Percentiles rank a stretch among this genome's conserved stretches.
These are phyloP conservation scores for Aphaenogaster floridana DNA, from an alignment of 1,140 invertebrate species.

Conservation along the genomic window DNA sequence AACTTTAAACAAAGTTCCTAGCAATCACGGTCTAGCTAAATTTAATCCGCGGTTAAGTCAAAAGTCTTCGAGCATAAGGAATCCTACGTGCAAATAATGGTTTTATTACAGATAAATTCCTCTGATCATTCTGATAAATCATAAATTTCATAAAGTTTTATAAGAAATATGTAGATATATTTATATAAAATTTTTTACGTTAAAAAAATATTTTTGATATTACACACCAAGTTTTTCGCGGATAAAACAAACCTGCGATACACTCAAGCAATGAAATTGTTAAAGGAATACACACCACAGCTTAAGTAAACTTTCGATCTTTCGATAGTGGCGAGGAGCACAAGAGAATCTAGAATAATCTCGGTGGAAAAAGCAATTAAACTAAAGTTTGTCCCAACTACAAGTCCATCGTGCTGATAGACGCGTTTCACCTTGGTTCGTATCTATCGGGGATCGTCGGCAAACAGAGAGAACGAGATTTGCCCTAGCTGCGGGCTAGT, in stretches of 20 bases:
- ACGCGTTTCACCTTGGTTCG: slow-evolving; percentile 32
- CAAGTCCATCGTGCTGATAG: slow-evolving; percentile 30
- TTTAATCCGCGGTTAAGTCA: slow-evolving; percentile 52
- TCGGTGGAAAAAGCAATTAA: slow-evolving; percentile 58
- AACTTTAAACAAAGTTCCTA: slow-evolving; percentile 57
- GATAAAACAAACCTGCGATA: not conserved
- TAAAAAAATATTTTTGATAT: not conserved
- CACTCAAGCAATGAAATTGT: slow-evolving; percentile 3
- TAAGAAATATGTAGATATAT: not conserved
- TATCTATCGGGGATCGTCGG: slow-evolving; percentile 28
- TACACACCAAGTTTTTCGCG: not conserved
- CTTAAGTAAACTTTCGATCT: slow-evolving; percentile 44
- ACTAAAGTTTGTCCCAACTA: slow-evolving; percentile 47
- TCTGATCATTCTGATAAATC: not conserved
- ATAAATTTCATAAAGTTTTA: not conserved
- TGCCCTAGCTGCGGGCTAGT: slow-evolving; percentile 52
- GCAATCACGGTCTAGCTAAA: slow-evolving; percentile 56
- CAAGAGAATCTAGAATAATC: slow-evolving; percentile 45
- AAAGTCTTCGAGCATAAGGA: slow-evolving; percentile 51
- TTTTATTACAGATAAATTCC: not conserved
- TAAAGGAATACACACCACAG: slow-evolving; percentile 17
- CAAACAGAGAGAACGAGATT: slow-evolving; percentile 44
- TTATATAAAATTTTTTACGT: not conserved
- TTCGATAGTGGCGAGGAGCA: not conserved
- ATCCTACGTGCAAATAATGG: slow-evolving; percentile 28